These are phyloP conservation scores for Shargacucullia verbasci DNA, from an alignment of 2,888 invertebrate genomes.

Conservation along the genomic window DNA sequence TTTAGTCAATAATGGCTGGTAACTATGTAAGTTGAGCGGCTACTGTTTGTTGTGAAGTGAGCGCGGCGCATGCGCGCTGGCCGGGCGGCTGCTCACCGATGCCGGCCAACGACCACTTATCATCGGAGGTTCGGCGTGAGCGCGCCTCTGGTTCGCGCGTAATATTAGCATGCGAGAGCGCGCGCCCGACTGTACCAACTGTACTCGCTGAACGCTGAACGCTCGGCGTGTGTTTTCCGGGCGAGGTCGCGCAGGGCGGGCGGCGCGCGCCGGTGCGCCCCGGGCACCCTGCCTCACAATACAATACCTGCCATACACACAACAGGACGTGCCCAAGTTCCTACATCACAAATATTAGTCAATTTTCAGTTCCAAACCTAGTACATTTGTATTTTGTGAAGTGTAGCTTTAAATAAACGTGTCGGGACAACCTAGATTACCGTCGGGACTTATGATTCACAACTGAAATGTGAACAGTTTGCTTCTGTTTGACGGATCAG, in stretches of 20 bases:
- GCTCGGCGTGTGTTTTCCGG: constrained; percentile 67
- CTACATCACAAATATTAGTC: constrained; percentile 17
- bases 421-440: constrained; percentile 17
- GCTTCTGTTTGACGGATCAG: constrained; percentile 41
- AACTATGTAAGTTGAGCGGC: constrained; percentile 55
- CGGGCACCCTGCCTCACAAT: constrained; percentile 64
- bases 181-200: constrained; percentile 35
- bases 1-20: constrained; percentile 75
- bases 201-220: constrained; percentile 54
- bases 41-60: constrained; percentile 71
- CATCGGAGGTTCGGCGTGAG: constrained; percentile 67
- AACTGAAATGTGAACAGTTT: constrained; percentile 60
- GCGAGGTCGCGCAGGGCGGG: constrained; percentile 79
- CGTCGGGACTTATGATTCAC: constrained; percentile 29
- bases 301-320: constrained; percentile 60
- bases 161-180: constrained; percentile 75
- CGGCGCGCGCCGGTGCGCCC: constrained; percentile 80
- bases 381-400: constrained; percentile 35
- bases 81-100: constrained; percentile 47
- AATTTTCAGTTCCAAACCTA: constrained; percentile 20
- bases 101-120: constrained; percentile 64
- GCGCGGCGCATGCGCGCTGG: constrained; percentile 72
- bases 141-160: constrained; percentile 67
- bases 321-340: constrained; percentile 60
- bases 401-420: constrained; percentile 35